Base-by-base conservation (phyloP, 2,113 vertebrate species). In the Ariopsis seemanni region DNA sequence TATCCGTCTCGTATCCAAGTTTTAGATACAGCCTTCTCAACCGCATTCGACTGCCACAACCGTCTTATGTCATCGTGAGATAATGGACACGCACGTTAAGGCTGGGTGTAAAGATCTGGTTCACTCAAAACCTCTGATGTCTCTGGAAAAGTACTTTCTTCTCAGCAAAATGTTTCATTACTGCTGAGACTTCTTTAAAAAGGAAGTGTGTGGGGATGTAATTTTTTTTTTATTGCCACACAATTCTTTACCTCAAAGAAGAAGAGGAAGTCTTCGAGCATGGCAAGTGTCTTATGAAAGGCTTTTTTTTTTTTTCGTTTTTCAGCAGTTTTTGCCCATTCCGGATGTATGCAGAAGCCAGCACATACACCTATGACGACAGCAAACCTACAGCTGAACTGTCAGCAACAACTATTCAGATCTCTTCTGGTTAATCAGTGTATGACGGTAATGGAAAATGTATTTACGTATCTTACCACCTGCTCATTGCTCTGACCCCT, bases 261-360 rank as follows among this genome's bases (percentile, higher is more conserved):
- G 18, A 86, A 86, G 72, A 86, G 75, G 85, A 81, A 86, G 75
- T 81, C 63, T 25, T 0, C 22, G 1, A 77, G 25, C 22, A 60
- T 12, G 5, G 10, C 22, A 71, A 69, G 7, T 53, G 52, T 83
- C n/a, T 65, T n/a, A 25, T 7, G 22, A 27, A n/a, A 53, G 50
- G 10, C 12, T 1, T 48, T 50, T 50, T 34, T n/a, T n/a, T 48
- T 48, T 42, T 2, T 8, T 4, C 1, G 0, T 17, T 55, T 50
- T 79, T 79, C 75, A 79, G 75, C 75, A 12, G 75, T 79, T 55
- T 57, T 55, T 27, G 50, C 25, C 15, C 48, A 27, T 53, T n/a
- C 75, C 25, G 75, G 25, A n/a, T 12, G 72, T 52, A 75, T 22
- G 0, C 72, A 22, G 72, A 75, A 12, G 42, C 20, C 20, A 75